phyloP scores from a whole-genome alignment of 1,140 invertebrate genomes.

The Papilio helenus region DNA sequence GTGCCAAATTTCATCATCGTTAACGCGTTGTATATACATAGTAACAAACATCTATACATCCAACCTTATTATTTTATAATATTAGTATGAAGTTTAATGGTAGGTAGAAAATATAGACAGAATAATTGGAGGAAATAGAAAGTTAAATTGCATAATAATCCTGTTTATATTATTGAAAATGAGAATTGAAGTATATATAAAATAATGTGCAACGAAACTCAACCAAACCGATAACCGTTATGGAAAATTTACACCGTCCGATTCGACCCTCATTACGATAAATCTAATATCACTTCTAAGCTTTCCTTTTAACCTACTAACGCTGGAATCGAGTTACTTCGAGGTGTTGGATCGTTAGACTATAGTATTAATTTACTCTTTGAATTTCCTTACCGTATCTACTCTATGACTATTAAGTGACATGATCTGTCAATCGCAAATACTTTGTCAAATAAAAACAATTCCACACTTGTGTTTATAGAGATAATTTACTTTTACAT shows the following conservation, averaged over 20 bases:
- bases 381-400: slow-evolving; percentile 19
- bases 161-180: background rate
- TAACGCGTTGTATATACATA: too few species aligned
- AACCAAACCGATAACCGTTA: slow-evolving; percentile 37
- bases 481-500: too few species aligned
- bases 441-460: too few species aligned
- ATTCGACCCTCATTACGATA: slow-evolving; percentile 24
- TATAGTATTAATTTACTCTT: slow-evolving; percentile 46
- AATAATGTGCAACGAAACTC: background rate
- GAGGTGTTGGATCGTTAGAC: slow-evolving; percentile 52
- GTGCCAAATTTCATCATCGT: too few species aligned
- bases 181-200: background rate
- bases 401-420: background rate
- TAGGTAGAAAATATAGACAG: too few species aligned
- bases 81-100: too few species aligned
- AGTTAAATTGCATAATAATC: background rate
- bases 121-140: background rate
- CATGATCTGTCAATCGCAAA: background rate
- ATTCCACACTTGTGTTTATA: background rate
- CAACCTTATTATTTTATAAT: too few species aligned
- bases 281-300: slow-evolving; percentile 36
- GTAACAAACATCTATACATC: too few species aligned
- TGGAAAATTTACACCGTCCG: slow-evolving; percentile 33
- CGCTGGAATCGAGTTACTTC: slow-evolving; percentile 45
- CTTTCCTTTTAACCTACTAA: slow-evolving; percentile 49